Percentiles rank a stretch among this genome's conserved stretches.
phyloP scores from a whole-genome alignment of 2,888 invertebrate species.

The Andrena fulva region DNA sequence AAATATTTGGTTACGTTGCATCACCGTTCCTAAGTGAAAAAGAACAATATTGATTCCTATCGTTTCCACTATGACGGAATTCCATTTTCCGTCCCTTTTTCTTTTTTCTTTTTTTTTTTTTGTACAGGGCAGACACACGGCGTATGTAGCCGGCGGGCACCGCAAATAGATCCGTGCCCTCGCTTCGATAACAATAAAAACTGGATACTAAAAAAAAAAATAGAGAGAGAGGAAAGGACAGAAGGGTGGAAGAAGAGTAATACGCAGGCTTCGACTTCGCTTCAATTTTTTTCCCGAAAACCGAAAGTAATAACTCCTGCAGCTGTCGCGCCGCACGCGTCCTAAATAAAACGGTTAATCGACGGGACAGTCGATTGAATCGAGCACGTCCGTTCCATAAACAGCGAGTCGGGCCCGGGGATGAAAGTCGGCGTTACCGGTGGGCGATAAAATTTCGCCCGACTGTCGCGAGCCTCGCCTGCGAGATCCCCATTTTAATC shows the following conservation, averaged over 20 bases:
- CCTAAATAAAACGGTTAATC: slow-evolving; percentile 54
- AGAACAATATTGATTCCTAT: slow-evolving; percentile 60
- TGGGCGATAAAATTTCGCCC: neutral
- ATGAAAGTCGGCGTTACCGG: slow-evolving; percentile 40
- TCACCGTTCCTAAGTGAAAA: slow-evolving; percentile 23
- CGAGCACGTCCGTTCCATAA: slow-evolving; percentile 27
- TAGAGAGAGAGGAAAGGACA: neutral
- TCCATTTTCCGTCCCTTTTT: slow-evolving; percentile 45
- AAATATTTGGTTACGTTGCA: slow-evolving; percentile 52
- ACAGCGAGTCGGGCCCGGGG: slow-evolving; percentile 4
- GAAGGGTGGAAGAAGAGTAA: neutral
- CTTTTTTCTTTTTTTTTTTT: neutral
- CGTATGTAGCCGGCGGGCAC: slow-evolving; percentile 28
- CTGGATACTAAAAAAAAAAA: neutral
- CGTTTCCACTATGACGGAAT: slow-evolving; percentile 48
- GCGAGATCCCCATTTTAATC: slow-evolving; percentile 20
- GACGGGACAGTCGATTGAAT: slow-evolving; percentile 45
- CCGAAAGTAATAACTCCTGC: slow-evolving; percentile 49
- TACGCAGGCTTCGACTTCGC: slow-evolving; percentile 27
- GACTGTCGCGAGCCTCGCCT: neutral
- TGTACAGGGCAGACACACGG: slow-evolving; percentile 6
- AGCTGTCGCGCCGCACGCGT: slow-evolving; percentile 29
- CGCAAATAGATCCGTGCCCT: slow-evolving; percentile 43
- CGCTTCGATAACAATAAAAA: slow-evolving; percentile 49
- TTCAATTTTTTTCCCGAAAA: slow-evolving; percentile 52